These are phyloP conservation scores for Melitaea athalia DNA, from an alignment of 2,888 invertebrate species.

Conservation along the genomic window DNA sequence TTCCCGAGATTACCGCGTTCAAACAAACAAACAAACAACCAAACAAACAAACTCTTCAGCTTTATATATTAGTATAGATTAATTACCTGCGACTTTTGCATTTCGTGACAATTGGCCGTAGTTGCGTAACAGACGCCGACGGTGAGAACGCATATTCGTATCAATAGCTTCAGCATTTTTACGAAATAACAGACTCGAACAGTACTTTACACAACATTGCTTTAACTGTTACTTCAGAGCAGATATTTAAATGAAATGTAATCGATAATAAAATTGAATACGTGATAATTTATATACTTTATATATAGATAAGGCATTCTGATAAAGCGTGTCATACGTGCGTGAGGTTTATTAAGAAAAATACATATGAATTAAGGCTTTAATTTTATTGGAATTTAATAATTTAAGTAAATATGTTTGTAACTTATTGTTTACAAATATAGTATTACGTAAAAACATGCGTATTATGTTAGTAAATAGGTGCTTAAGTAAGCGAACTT, in stretches of 20 bases:
- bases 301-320: conserved; percentile 31
- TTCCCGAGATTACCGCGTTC: no score
- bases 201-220: conserved; percentile 31
- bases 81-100: conserved; percentile 67
- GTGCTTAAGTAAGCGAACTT: no score
- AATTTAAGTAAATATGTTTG: neutral
- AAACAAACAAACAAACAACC: no score
- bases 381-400: neutral
- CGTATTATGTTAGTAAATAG: no score
- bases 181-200: conserved; percentile 8
- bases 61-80: no score
- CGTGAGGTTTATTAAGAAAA: conserved; percentile 11
- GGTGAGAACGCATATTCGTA: conserved; percentile 49
- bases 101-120: conserved; percentile 48
- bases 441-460: no score
- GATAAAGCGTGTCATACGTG: conserved; percentile 24
- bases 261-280: conserved; percentile 34
- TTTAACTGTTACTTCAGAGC: conserved; percentile 11
- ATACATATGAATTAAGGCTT: neutral
- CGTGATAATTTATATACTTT: conserved; percentile 39
- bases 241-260: conserved; percentile 40
- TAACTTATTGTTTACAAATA: no score
- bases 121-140: conserved; percentile 57
- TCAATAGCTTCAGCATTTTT: conserved; percentile 55
- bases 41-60: no score